Percentiles rank a stretch among this genome's conserved stretches.
Evolutionary conservation across 2,888 invertebrate species (phyloP).

Genomic region (Phyto melanocephala): DNA sequence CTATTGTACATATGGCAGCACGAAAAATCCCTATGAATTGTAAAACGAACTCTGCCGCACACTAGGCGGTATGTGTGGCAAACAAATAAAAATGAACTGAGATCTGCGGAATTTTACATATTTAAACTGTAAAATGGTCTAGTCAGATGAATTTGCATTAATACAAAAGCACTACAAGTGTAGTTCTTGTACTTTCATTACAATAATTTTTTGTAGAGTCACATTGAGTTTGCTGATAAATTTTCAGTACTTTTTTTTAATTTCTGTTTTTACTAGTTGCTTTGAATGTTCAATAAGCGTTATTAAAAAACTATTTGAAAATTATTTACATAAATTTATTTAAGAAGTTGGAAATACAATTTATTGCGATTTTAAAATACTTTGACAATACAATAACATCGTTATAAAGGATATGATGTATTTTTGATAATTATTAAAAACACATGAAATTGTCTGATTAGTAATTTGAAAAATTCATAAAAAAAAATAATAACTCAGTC

Average conservation of each 20-base stretch:
- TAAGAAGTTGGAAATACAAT: too few species aligned
- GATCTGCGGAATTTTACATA: constrained; percentile 35
- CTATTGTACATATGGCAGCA: constrained; percentile 9
- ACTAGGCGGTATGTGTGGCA: not conserved
- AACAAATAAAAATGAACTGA: not conserved
- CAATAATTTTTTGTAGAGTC: constrained; percentile 67
- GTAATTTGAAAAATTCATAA: too few species aligned
- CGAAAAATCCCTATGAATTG: not conserved
- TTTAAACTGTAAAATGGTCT: constrained; percentile 71
- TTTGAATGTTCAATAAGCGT: not conserved
- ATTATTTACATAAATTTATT: not conserved
- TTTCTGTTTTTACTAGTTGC: not conserved
- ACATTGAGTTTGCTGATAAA: constrained; percentile 51
- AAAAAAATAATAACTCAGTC: too few species aligned
- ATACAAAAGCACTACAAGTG: constrained; percentile 74
- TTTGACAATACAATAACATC: too few species aligned
- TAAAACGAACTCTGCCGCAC: not conserved
- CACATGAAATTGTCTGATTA: too few species aligned
- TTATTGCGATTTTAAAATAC: too few species aligned
- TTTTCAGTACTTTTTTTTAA: not conserved
- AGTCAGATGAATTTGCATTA: constrained; percentile 71
- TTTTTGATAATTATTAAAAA: too few species aligned
- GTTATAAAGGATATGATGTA: too few species aligned
- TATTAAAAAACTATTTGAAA: not conserved
- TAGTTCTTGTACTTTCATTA: constrained; percentile 68